Evolutionary conservation across 2,888 invertebrate species (phyloP).

Genomic region (Machimus rusticus): DNA sequence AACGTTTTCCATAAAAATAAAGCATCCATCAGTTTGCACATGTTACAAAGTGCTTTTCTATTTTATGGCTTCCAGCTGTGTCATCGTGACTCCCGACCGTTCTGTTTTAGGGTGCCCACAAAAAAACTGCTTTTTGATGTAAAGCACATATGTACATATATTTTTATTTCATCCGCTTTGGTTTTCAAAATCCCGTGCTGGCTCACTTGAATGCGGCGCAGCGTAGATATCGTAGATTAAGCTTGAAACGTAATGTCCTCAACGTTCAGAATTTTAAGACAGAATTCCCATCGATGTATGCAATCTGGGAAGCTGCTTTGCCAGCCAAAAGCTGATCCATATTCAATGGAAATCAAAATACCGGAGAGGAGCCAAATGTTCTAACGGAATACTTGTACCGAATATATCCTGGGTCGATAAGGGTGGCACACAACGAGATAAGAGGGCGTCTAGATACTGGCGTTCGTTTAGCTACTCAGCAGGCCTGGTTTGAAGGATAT

Average conservation of each 20-base stretch:
- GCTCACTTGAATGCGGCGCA: slow-evolving; percentile 30
- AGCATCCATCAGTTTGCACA: slow-evolving; percentile 38
- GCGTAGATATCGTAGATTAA: slow-evolving; percentile 41
- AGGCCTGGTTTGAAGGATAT: not conserved
- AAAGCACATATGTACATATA: slow-evolving; percentile 24
- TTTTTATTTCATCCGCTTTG: not conserved
- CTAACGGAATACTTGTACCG: slow-evolving; percentile 19
- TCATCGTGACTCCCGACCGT: not conserved
- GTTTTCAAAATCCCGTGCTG: not conserved
- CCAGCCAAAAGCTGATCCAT: slow-evolving; percentile 33
- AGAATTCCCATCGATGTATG: slow-evolving; percentile 13
- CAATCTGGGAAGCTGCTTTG: slow-evolving; percentile 4
- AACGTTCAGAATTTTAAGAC: slow-evolving; percentile 34
- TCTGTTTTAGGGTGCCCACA: not conserved
- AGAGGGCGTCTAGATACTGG: not conserved
- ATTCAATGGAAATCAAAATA: slow-evolving; percentile 37
- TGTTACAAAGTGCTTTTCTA: slow-evolving; percentile 38
- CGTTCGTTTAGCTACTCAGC: not conserved
- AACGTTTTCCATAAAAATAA: slow-evolving; percentile 37
- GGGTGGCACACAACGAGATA: not conserved
- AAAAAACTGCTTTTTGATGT: slow-evolving; percentile 16
- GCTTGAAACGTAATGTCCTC: slow-evolving; percentile 37
- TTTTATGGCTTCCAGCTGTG: slow-evolving; percentile 38
- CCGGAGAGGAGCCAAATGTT: slow-evolving; percentile 33
- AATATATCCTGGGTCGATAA: not conserved